A percentile compares a stretch with the other conserved stretches of the same genome.
Evolutionary conservation across 2,797 vertebrate genomes (phyloP).

Genomic region (Aythya fuligula): DNA sequence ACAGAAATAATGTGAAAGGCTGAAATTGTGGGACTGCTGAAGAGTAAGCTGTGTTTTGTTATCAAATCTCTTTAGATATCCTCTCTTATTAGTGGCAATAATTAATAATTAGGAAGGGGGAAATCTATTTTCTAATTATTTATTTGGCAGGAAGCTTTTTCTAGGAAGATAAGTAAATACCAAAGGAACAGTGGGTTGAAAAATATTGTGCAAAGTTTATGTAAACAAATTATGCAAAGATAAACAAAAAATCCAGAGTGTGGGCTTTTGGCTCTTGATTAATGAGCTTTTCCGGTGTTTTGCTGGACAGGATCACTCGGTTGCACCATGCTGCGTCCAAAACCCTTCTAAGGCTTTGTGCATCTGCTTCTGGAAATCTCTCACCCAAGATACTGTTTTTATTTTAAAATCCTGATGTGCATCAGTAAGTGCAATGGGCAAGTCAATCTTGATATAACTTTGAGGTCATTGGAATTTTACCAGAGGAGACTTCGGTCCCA

Average conservation of each 20-base stretch:
- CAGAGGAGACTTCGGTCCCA: conserved; percentile 12
- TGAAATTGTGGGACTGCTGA: neutral
- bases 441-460: neutral
- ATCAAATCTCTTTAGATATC: conserved; percentile 4
- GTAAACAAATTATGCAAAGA: conserved; percentile 45
- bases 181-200: conserved; percentile 29
- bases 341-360: conserved; percentile 21
- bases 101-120: conserved; percentile 45
- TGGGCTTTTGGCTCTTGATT: conserved; percentile 45
- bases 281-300: conserved; percentile 55
- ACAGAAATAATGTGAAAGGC: neutral
- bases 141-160: conserved; percentile 58
- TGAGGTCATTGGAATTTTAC: conserved; percentile 9
- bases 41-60: neutral
- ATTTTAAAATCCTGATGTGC: conserved; percentile 43
- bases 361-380: conserved; percentile 57
- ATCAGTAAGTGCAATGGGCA: conserved; percentile 29
- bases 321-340: conserved; percentile 48
- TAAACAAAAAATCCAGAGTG: conserved; percentile 41
- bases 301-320: conserved; percentile 25
- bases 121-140: conserved; percentile 45
- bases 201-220: conserved; percentile 61
- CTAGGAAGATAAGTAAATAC: conserved; percentile 54
- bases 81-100: neutral
- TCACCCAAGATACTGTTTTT: conserved; percentile 46